phyloP scores from a whole-genome alignment of 2,797 vertebrate genomes.

The Spinus olivaceus region DNA sequence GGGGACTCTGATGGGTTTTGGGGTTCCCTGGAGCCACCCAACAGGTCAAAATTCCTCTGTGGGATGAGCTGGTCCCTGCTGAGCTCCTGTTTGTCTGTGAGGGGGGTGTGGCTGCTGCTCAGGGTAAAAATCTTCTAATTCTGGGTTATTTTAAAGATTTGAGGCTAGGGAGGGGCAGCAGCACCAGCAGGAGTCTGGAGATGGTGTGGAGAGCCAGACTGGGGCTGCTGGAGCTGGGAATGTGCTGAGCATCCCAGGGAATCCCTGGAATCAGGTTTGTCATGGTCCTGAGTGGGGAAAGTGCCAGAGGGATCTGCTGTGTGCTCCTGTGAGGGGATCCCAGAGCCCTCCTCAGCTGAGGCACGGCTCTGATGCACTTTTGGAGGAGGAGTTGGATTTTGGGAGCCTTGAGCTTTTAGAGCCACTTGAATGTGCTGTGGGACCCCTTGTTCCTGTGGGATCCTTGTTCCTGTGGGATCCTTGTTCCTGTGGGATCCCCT shows the following conservation, averaged over 20 bases:
- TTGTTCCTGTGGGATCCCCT: background rate
- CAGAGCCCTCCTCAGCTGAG: background rate
- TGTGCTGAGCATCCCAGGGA: background rate
- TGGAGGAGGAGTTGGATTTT: background rate
- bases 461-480: background rate
- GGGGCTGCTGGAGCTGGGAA: background rate
- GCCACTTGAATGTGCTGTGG: background rate
- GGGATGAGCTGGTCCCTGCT: background rate
- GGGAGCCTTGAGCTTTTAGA: background rate
- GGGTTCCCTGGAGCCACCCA: background rate
- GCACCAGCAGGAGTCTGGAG: background rate
- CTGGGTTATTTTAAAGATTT: background rate
- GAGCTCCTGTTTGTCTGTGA: background rate
- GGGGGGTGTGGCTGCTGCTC: background rate
- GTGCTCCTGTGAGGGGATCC: background rate
- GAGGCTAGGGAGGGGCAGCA: background rate
- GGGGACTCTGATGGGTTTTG: background rate
- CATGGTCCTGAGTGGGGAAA: background rate
- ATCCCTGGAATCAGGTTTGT: accelerated
- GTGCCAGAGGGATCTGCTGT: background rate
- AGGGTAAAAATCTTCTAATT: background rate
- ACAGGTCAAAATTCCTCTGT: background rate
- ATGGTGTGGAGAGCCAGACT: accelerated
- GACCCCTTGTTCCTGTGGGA: background rate
- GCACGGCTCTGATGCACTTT: accelerated